These are phyloP conservation scores for Papilio glaucus DNA, from an alignment of 1,140 invertebrate species.

Conservation along the genomic window DNA sequence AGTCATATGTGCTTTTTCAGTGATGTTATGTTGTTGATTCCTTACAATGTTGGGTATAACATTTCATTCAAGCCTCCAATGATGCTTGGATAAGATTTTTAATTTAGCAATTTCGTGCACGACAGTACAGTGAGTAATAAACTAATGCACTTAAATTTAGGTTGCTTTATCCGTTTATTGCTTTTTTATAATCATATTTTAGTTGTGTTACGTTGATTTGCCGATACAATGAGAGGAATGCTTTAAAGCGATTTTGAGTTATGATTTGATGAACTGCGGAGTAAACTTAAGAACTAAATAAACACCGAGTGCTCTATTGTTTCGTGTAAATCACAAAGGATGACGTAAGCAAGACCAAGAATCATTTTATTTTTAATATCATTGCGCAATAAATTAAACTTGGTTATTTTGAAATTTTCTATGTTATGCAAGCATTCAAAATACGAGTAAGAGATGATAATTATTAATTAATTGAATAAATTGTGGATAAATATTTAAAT, in stretches of 20 bases:
- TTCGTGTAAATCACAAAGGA: constrained; percentile 51
- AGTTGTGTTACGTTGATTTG: constrained; percentile 60
- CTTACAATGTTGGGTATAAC: too few species aligned
- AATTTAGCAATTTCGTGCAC: constrained; percentile 40
- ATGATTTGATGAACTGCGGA: constrained; percentile 60
- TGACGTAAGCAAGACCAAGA: constrained; percentile 33
- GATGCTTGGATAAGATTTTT: background rate
- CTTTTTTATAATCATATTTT: constrained; percentile 76
- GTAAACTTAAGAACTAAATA: constrained; percentile 46
- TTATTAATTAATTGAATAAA: too few species aligned
- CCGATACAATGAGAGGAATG: constrained; percentile 44
- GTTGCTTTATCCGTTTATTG: constrained; percentile 63
- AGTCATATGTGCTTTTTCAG: too few species aligned
- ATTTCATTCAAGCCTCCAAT: too few species aligned
- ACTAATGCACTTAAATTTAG: constrained; percentile 78
- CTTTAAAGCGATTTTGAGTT: constrained; percentile 55
- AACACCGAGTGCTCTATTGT: constrained; percentile 51
- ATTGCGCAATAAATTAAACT: constrained; percentile 15
- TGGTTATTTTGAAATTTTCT: constrained; percentile 12
- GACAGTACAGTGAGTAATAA: constrained; percentile 67
- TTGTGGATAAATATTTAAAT: too few species aligned
- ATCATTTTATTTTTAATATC: constrained; percentile 35
- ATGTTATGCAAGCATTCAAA: background rate
- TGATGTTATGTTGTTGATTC: too few species aligned
- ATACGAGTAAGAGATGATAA: background rate